Evolutionary conservation across 2,888 invertebrate species (phyloP).

Genomic region (Cephus sareptanus): DNA sequence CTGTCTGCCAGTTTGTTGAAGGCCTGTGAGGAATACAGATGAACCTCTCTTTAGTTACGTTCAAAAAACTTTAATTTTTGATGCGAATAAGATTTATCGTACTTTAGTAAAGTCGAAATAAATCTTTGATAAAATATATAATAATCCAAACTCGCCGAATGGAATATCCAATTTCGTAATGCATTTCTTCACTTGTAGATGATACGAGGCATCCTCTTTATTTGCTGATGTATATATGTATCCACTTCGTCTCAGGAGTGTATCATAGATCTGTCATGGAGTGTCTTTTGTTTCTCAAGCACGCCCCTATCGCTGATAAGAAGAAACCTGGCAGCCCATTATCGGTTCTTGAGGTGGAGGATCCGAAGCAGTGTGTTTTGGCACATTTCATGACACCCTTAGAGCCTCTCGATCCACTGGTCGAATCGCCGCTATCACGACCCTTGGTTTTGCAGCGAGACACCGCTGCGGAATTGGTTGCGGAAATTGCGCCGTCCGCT

Average conservation of each 20-base stretch:
- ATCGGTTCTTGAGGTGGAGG: constrained; percentile 85
- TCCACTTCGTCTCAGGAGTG: background rate
- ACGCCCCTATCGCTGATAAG: constrained; percentile 73
- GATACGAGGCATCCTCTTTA: background rate
- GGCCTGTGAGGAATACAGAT: background rate
- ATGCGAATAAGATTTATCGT: background rate
- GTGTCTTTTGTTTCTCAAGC: constrained; percentile 63
- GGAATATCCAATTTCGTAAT: background rate
- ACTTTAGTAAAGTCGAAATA: background rate
- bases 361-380: constrained; percentile 88
- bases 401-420: constrained; percentile 85
- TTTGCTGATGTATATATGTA: background rate
- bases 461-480: constrained; percentile 81
- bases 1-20: background rate
- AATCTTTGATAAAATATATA: background rate
- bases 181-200: background rate
- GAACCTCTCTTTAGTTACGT: background rate
- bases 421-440: constrained; percentile 86
- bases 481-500: constrained; percentile 74
- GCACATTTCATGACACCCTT: constrained; percentile 91
- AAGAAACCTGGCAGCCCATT: constrained; percentile 70
- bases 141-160: background rate
- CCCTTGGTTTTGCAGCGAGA: constrained; percentile 82
- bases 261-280: background rate
- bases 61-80: background rate